Evolutionary conservation across 92 coral and sea anemone genomes (phyloP), one percentile per base, ranked within the genome.

Genomic region (Bergia sp.): DNA sequence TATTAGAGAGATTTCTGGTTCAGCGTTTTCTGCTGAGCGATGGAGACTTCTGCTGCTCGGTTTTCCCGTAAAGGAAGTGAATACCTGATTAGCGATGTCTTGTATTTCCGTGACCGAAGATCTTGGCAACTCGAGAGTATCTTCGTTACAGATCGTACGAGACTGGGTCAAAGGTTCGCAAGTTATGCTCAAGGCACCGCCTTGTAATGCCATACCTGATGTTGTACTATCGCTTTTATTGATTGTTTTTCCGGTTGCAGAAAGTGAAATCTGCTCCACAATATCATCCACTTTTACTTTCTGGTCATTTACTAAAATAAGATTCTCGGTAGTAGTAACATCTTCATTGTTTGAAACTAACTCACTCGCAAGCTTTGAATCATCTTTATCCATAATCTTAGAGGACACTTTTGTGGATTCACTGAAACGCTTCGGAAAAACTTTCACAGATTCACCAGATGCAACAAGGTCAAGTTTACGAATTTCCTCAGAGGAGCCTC

Each of bases 391-490:
- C 8, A 43, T 15, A 9, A 37, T 16, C 71, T 78, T 57, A 45
- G 40, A 69, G 3, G 37, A 50, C 16, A 50, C 8, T 76, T 76
- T 78, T 23, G 53, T 3, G 5, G 36, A 40, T 39, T 76, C 83
- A 10, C 39, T 41, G 18, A 12, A 1, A n/a, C 55, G 58, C 37
- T 78, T 76, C 0, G 73, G 61, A 9, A 42, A 86, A 73, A 89
- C 73, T 79, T 88, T 91, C 8, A 67, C 55, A 21, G 87, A 72
- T 37, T 80, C 92, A 38, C 79, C 85, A 73, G 88, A 82, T 23
- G 91, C 53, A 37, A 72, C 76, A 45, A 83, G 82, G 50, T 69
- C 37, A 45, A 81, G 73, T 73, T 85, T 90, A 44, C 42, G 43
- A 37, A 44, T 58, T 20, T 86, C 86, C 57, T 76, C 73, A 38